A percentile compares a stretch with the other conserved stretches of the same genome.
phyloP scores from a whole-genome alignment of 2,888 invertebrate species.

The Clepsis dumicolana region DNA sequence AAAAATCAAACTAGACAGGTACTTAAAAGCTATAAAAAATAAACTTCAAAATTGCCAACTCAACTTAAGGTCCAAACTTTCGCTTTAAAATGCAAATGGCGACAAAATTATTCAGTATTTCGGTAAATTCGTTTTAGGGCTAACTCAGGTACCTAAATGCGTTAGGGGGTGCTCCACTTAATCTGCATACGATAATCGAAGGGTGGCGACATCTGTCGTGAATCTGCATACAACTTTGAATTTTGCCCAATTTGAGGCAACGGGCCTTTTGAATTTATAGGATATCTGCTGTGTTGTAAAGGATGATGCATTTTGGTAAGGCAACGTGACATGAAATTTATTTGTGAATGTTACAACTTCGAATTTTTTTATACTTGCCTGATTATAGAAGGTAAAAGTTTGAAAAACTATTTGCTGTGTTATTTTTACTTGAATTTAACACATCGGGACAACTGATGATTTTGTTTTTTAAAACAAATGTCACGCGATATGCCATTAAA shows the following conservation, averaged over 20 bases:
- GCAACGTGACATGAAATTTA: not conserved
- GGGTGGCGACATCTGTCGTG: constrained; percentile 77
- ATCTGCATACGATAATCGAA: constrained; percentile 82
- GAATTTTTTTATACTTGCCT: too few relatives aligned
- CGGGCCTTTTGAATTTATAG: constrained; percentile 77
- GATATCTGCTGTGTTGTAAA: constrained; percentile 51
- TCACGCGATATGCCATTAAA: too few relatives aligned
- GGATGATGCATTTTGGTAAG: constrained; percentile 48
- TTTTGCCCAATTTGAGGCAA: constrained; percentile 75
- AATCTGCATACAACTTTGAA: constrained; percentile 79
- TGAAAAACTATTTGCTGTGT: too few relatives aligned
- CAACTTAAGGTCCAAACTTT: constrained; percentile 22
- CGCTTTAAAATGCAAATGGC: constrained; percentile 30
- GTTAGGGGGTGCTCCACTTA: constrained; percentile 68
- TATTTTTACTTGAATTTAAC: too few relatives aligned
- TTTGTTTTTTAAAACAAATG: too few relatives aligned
- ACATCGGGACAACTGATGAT: too few relatives aligned
- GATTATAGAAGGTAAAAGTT: too few relatives aligned
- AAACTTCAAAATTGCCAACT: constrained; percentile 21
- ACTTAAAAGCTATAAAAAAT: not conserved
- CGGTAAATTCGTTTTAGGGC: constrained; percentile 43
- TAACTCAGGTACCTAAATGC: constrained; percentile 63
- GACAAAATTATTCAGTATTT: constrained; percentile 42
- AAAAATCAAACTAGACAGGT: too few relatives aligned
- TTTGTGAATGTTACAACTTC: not conserved